phyloP scores from a whole-genome alignment of 2,797 vertebrate species.

The Perodicticus potto region DNA sequence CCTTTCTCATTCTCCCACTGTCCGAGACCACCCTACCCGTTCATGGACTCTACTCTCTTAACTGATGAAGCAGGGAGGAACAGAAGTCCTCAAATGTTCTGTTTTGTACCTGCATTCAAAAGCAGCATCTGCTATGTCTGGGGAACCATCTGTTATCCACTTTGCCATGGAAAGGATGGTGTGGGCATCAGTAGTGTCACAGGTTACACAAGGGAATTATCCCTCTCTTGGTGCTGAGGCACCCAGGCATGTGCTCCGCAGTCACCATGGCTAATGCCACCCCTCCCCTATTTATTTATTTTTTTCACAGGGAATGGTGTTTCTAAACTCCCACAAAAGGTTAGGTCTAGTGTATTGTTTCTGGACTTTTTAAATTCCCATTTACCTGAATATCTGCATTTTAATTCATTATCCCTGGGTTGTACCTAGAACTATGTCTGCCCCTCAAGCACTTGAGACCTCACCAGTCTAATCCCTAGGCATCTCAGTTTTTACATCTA shows the following conservation, averaged over 20 bases:
- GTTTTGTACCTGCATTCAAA: conserved; percentile 82
- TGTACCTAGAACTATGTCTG: background rate
- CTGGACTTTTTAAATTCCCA: background rate
- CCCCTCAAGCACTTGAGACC: background rate
- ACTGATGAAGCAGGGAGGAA: background rate
- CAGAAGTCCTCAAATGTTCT: conserved; percentile 63
- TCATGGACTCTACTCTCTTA: conserved; percentile 47
- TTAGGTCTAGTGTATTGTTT: background rate
- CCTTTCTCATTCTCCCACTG: conserved; percentile 3
- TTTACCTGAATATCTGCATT: background rate
- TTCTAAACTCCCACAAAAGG: conserved; percentile 43
- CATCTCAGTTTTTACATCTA: background rate
- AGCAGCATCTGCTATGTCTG: conserved; percentile 77
- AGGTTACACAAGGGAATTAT: conserved; percentile 66
- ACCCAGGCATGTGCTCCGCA: conserved; percentile 55
- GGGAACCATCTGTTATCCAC: conserved; percentile 79
- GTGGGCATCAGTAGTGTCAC: conserved; percentile 56
- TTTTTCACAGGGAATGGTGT: background rate
- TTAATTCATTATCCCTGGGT: conserved; percentile 13
- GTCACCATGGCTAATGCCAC: background rate
- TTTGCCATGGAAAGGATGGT: conserved; percentile 57
- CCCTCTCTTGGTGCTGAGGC: background rate
- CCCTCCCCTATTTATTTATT: background rate
- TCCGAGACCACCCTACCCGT: conserved; percentile 13
- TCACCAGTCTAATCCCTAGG: background rate